phyloP scores from a whole-genome alignment of 2,113 vertebrate species.

The Bagarius yarrelli region DNA sequence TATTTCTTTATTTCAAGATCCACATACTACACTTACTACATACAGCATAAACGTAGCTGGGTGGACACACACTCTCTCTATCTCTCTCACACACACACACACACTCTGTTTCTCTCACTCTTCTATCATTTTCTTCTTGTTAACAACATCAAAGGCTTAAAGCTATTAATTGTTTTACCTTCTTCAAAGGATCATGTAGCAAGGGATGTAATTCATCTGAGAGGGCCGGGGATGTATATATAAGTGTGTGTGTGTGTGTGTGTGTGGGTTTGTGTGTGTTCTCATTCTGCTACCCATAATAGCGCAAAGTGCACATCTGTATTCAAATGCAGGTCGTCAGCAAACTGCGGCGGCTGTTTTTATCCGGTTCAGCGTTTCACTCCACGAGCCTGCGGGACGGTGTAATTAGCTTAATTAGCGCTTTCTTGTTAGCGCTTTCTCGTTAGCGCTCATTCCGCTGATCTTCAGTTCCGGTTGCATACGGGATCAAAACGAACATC shows the following conservation, averaged over 20 bases:
- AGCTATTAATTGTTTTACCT: conserved; percentile 18
- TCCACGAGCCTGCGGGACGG: background rate
- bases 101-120: too few species aligned
- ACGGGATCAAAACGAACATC: too few species aligned
- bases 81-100: too few species aligned
- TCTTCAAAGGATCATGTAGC: conserved; percentile 20
- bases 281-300: background rate
- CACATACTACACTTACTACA: background rate
- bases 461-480: too few species aligned
- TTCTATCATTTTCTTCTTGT: background rate
- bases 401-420: background rate
- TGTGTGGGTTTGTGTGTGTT: background rate
- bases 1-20: background rate
- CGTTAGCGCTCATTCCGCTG: background rate
- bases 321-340: background rate
- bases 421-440: background rate
- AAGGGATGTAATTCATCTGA: background rate
- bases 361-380: background rate
- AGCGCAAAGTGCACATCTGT: background rate
- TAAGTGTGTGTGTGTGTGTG: background rate
- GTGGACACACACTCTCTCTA: background rate
- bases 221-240: background rate
- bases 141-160: background rate
- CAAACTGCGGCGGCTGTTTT: background rate
- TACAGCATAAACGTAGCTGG: background rate